These are phyloP conservation scores for Capra hircus DNA, from an alignment of 2,113 vertebrate genomes.

Conservation along the genomic window DNA sequence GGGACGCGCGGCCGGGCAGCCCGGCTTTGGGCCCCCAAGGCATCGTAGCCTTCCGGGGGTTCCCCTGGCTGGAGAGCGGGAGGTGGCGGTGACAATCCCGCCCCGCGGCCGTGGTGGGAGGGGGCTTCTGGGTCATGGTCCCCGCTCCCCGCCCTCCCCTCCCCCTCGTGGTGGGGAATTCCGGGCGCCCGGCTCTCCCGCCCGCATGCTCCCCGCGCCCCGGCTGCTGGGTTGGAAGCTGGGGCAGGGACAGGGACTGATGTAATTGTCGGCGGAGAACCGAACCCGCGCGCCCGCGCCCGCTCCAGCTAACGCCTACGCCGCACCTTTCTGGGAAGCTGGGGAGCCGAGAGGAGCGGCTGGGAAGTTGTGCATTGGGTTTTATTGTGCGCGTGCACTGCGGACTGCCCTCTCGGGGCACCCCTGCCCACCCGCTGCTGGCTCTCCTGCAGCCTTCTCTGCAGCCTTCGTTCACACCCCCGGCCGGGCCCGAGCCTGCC, in stretches of 20 bases:
- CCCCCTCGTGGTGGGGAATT: conserved; percentile 34
- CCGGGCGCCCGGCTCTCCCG: not conserved
- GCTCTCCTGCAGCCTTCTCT: conserved; percentile 1
- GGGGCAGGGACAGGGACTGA: conserved; percentile 41
- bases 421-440: not conserved
- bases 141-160: not conserved
- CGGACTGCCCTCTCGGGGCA: conserved; percentile 39
- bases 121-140: not conserved
- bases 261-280: conserved; percentile 63
- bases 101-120: not conserved
- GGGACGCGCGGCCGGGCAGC: not conserved
- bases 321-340: conserved; percentile 55
- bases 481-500: not conserved
- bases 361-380: conserved; percentile 62
- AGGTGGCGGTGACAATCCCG: not conserved
- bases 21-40: not conserved
- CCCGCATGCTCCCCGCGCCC: not conserved
- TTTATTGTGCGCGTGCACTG: conserved; percentile 53
- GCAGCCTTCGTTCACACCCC: not conserved
- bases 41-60: not conserved
- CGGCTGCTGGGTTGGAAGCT: conserved; percentile 30
- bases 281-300: conserved; percentile 23
- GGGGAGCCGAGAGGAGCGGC: conserved; percentile 1
- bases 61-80: not conserved
- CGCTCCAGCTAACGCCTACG: conserved; percentile 40